Percentiles rank a stretch among this genome's conserved stretches.
Conservation (phyloP, 2,797 vertebrate genomes). For the Halcyon chelicuti region DNA sequence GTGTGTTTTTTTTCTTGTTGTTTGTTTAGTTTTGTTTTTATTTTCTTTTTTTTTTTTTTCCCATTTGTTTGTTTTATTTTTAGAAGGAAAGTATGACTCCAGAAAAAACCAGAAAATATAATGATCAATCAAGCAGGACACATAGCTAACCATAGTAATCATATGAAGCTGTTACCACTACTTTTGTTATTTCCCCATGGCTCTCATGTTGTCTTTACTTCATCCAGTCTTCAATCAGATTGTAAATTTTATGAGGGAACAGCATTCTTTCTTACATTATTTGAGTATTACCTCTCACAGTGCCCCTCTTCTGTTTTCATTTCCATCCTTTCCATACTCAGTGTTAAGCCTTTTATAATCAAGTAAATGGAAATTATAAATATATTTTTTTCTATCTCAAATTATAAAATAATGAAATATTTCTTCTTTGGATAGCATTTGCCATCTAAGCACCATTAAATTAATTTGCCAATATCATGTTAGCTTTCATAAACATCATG, state of each 20-base stretch:
- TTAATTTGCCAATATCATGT: not conserved
- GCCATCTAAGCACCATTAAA: not conserved
- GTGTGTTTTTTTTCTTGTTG: too few species aligned
- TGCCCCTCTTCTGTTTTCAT: not conserved
- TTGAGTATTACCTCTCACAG: not conserved
- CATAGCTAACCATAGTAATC: not conserved
- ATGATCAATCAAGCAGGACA: slow-evolving; percentile 4
- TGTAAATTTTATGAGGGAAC: not conserved
- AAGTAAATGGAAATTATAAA: not conserved
- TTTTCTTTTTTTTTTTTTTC: too few species aligned
- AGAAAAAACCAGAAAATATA: not conserved
- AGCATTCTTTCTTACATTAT: not conserved
- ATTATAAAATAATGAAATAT: not conserved
- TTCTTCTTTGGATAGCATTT: not conserved
- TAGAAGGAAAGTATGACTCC: not conserved
- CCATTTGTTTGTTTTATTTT: not conserved
- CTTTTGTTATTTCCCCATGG: slow-evolving; percentile 1
- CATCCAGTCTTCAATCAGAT: not conserved
- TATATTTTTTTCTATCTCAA: not conserved
- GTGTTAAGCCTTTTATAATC: not conserved
- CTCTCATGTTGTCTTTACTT: not conserved
- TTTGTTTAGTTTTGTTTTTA: too few species aligned
- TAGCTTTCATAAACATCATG: not conserved
- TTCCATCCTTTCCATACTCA: not conserved
- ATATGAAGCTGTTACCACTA: not conserved